These are phyloP conservation scores for Sinhomidia bicolor DNA, from an alignment of 2,888 invertebrate genomes.

Conservation along the genomic window DNA sequence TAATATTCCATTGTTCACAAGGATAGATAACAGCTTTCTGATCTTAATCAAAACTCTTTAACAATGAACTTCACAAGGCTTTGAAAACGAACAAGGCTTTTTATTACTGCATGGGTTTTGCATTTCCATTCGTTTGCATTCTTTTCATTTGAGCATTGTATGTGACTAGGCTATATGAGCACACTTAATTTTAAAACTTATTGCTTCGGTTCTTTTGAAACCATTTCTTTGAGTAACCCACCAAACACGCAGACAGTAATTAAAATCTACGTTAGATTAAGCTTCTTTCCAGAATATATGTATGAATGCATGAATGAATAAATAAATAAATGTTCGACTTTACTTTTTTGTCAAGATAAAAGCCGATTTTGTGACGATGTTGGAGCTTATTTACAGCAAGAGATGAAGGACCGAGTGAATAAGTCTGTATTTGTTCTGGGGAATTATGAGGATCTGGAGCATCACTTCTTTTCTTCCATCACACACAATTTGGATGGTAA, in stretches of 20 bases:
- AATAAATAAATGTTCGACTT: background rate
- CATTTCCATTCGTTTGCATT: no score
- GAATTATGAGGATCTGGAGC: conserved; percentile 79
- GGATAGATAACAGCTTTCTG: background rate
- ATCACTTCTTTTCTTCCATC: conserved; percentile 73
- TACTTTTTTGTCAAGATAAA: conserved; percentile 71
- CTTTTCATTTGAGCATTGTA: background rate
- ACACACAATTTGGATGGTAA: conserved; percentile 77
- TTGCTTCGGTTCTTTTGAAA: no score
- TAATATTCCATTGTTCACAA: background rate
- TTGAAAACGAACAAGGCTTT: background rate
- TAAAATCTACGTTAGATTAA: no score
- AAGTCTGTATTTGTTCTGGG: conserved; percentile 77
- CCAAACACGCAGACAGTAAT: no score
- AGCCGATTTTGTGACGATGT: conserved; percentile 79
- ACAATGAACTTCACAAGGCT: background rate
- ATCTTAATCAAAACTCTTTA: background rate
- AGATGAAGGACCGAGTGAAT: conserved; percentile 69
- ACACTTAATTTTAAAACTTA: background rate
- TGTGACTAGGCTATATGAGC: background rate
- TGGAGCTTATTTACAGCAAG: conserved; percentile 76
- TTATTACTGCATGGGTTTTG: background rate
- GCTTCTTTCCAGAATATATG: no score
- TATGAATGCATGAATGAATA: background rate
- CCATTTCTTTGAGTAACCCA: no score